Conservation (phyloP, 2,797 vertebrate species). For the Cossypha heuglini region DNA sequence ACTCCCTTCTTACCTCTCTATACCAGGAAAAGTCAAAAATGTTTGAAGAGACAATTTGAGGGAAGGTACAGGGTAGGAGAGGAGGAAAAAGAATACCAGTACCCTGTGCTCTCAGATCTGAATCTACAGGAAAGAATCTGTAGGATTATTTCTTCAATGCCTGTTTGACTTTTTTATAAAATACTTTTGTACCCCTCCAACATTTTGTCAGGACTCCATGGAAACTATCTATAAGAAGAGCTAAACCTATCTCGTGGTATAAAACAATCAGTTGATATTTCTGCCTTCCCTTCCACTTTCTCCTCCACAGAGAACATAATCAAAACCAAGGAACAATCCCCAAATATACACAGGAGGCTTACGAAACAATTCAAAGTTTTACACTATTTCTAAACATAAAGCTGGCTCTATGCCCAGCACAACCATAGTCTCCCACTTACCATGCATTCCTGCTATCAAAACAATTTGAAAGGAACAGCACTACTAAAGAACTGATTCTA, state of each 20-base stretch:
- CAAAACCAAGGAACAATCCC: slow-evolving; percentile 5
- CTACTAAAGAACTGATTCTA: not conserved
- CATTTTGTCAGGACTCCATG: slow-evolving; percentile 4
- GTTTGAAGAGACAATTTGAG: not conserved
- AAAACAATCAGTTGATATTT: slow-evolving; percentile 31
- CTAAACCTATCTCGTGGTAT: not conserved
- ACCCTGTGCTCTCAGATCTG: not conserved
- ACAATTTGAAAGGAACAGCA: not conserved
- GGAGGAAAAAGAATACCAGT: not conserved
- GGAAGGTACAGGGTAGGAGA: not conserved
- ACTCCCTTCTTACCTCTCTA: not conserved
- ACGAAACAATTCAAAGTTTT: slow-evolving; percentile 47
- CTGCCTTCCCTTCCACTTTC: slow-evolving; percentile 28
- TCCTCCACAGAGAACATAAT: not conserved
- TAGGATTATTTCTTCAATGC: not conserved
- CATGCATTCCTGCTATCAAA: slow-evolving; percentile 27
- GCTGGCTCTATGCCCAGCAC: slow-evolving; percentile 7
- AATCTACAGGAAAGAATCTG: not conserved
- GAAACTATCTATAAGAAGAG: slow-evolving; percentile 30
- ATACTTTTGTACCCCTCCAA: not conserved
- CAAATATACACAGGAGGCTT: slow-evolving; percentile 7
- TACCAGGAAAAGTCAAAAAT: not conserved
- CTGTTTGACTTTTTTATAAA: not conserved
- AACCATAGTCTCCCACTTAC: slow-evolving; percentile 35
- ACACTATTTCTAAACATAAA: slow-evolving; percentile 29